Evolutionary conservation across 2,113 vertebrate genomes (phyloP), one percentile per base, ranked within the genome.

Genomic region (Periophthalmus modestus): DNA sequence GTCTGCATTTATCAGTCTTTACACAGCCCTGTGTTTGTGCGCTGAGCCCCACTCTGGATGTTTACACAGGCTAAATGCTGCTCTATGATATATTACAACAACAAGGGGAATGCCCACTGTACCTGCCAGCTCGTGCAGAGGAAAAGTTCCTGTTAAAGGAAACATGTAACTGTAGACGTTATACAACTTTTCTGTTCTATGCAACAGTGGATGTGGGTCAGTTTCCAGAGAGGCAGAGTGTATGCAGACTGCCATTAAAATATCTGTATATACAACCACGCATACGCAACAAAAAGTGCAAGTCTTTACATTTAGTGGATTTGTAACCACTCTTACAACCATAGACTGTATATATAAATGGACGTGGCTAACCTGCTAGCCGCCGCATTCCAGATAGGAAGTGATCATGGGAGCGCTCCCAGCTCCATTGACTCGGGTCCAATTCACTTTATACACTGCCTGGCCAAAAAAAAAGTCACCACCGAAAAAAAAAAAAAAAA

Each of bases 71-170:
- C 62, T 65, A 65, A 71, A 68, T 54, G 77, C 68, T 71, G 71
- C 34, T 65, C 61, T 79, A 75, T 79, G 76, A 88, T 82, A 79
- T 84, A 84, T 85, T 79, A 81, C 24, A 70, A 78, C 82, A 91
- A 87, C 73, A n/a, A 34, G 23, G 68, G 71, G 73, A 63, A 76
- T 21, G 62, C 62, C 62, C 18, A 65, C 18, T 39, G 34, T 39
- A 19, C 62, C 34, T 65, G 62, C 33, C 62, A 65, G 34, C 34
- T 39, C 18, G 7, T 63, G 16, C 62, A 39, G 7, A 65, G 62
- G 34, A 65, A 62, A 62, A 62, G 59, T 62, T 34, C 24, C 16
- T 18, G 14, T 62, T 62, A 18, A 12, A 61, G 58, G 58, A 34
- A 62, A 62, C 59, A 62, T 62, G 28, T 21, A 36, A 65, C 15